These are phyloP conservation scores for Choloepus didactylus DNA, from an alignment of 2,797 vertebrate species.

Conservation along the genomic window DNA sequence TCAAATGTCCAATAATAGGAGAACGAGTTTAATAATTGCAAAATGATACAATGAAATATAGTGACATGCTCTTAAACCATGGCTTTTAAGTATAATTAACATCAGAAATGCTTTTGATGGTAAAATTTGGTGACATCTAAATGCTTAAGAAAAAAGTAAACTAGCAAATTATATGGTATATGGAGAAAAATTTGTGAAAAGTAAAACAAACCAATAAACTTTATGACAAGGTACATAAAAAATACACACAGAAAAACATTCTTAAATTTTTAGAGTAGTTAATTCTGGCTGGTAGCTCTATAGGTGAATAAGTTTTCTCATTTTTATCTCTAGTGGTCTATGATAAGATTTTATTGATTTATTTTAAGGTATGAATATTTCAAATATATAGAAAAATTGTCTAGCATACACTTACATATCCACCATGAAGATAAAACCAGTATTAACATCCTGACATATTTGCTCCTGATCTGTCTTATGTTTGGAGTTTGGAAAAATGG, in stretches of 20 bases:
- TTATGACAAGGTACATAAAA: not conserved
- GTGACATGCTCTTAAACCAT: not conserved
- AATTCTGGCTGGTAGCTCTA: not conserved
- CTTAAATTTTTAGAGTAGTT: not conserved
- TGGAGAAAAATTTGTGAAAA: not conserved
- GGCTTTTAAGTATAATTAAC: not conserved
- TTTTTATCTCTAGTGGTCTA: not conserved
- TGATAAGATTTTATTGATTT: not conserved
- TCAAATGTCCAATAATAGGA: not conserved
- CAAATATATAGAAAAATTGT: not conserved
- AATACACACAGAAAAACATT: not conserved
- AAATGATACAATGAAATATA: not conserved
- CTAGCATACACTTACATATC: not conserved
- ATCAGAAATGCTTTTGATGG: not conserved
- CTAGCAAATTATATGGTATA: not conserved
- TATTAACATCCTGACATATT: no score
- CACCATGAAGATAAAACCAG: not conserved
- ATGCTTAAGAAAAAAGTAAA: not conserved
- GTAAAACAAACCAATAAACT: not conserved
- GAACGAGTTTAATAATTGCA: not conserved
- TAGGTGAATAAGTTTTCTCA: not conserved
- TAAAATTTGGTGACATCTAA: not conserved
- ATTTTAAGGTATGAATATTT: not conserved
- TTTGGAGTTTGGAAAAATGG: slow-evolving; percentile 19
- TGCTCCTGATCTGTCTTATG: no score